These are phyloP conservation scores for Triplophysa tibetana DNA, from an alignment of 2,113 vertebrate species.

Conservation along the genomic window DNA sequence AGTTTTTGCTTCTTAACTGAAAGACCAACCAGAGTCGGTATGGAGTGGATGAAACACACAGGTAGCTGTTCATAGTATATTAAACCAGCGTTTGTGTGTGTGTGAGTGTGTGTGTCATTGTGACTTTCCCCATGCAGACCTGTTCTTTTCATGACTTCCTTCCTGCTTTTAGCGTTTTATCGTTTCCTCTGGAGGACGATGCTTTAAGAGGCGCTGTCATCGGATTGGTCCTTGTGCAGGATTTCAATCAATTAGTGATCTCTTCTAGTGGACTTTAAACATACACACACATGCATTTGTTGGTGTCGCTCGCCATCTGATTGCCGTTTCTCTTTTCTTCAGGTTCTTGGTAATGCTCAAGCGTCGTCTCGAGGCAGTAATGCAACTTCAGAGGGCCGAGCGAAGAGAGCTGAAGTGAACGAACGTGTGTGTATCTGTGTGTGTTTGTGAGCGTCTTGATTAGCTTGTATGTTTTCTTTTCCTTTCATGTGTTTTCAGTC, in stretches of 20 bases:
- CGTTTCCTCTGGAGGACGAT: conserved; percentile 43
- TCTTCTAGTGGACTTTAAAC: conserved; percentile 19
- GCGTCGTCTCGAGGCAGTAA: neutral
- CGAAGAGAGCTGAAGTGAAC: conserved; percentile 27
- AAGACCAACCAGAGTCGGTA: too few relatives aligned
- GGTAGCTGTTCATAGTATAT: conserved; percentile 4
- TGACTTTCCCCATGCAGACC: conserved; percentile 42
- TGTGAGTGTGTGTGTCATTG: conserved; percentile 9
- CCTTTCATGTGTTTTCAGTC: conserved; percentile 75
- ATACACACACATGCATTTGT: neutral
- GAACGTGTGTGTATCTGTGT: conserved; percentile 27
- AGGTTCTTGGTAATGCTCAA: conserved; percentile 3
- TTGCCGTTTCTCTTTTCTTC: neutral
- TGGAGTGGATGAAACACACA: neutral
- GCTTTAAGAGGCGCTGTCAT: conserved; percentile 13
- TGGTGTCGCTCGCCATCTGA: neutral
- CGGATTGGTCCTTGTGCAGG: neutral
- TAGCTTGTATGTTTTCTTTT: conserved; percentile 64
- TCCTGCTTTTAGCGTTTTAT: conserved; percentile 51
- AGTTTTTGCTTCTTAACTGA: too few relatives aligned
- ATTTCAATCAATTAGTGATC: neutral
- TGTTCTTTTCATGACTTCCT: conserved; percentile 48
- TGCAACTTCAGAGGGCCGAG: conserved; percentile 27
- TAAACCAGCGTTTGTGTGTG: neutral
- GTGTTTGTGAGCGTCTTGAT: conserved; percentile 60